Base-by-base conservation (phyloP, 2,888 invertebrate species). In the Trachelus stipa region DNA sequence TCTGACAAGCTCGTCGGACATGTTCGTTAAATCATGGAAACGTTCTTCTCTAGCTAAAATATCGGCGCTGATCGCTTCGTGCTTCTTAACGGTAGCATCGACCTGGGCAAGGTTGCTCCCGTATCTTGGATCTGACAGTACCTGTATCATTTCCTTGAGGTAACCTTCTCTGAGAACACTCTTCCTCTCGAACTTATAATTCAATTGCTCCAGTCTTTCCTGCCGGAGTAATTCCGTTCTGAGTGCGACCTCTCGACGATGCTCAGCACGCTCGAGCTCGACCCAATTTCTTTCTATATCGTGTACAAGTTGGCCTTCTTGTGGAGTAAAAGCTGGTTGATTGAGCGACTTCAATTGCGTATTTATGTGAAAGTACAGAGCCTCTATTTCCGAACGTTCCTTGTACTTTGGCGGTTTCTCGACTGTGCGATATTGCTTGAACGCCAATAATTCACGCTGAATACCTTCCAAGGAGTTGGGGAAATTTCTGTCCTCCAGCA, bases 341-440 rank as follows among this genome's bases (percentile, higher is more conserved):
- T 97, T 96, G 83, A 99, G 92, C n/a, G 98, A 97, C 92, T 98
- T 99, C 85, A 98, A 93, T 91, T 97, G 96, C 0, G 98, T 98
- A 92, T 99, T 99, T 86, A 99, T 98, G 90, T 98, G 96, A 92
- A 99, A 99, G 91, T 96, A 98, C 68, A 98, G 93, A 0, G 97
- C 99, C 92, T 99, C 98, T 85, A 99, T 97, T 92, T 99, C 99
- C 84, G 98, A 98, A 78, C 98, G 95, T 92, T 99, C 99, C 90
- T 96, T 98, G 92, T 99, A 99, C 95, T 98, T 99, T 82, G 99
- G 98, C 12, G 99, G 99, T 92, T 99, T 99, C 92, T 99, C 99
- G 74, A 97, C 95, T 0, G 98, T 99, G 85, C 99, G 94, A 92
- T 99, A 99, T 90, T 98, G 96, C 88, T 98, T 99, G 92, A 99